Conservation (phyloP, 2,113 vertebrate genomes). For the Brienomyrus brachyistius region DNA sequence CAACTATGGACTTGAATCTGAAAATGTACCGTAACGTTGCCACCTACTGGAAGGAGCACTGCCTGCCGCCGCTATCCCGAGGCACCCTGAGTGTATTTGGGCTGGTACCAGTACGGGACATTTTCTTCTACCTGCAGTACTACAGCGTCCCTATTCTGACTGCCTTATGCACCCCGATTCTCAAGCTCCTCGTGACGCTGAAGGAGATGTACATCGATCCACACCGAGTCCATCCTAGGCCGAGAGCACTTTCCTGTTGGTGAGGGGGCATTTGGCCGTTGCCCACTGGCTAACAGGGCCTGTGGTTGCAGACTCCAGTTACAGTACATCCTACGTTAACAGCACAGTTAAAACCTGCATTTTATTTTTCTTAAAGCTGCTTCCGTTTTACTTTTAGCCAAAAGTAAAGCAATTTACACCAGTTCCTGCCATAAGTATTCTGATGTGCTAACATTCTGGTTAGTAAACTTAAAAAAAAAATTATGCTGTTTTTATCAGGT, state of each 20-base stretch:
- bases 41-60: constrained; percentile 28
- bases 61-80: constrained; percentile 24
- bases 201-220: constrained; percentile 25
- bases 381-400: background rate
- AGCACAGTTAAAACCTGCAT: background rate
- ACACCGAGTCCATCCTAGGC: background rate
- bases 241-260: background rate
- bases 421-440: background rate
- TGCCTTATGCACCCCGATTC: constrained; percentile 29
- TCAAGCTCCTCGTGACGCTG: constrained; percentile 27
- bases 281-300: background rate
- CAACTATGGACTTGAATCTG: constrained; percentile 23
- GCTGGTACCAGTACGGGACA: constrained; percentile 23
- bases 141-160: constrained; percentile 32
- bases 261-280: background rate
- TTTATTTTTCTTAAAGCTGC: background rate
- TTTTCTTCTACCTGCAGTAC: constrained; percentile 33
- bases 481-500: background rate
- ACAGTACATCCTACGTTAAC: background rate
- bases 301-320: background rate
- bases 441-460: background rate
- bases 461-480: background rate
- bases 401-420: background rate
- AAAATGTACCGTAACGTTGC: constrained; percentile 26
- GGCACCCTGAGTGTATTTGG: constrained; percentile 29